phyloP scores from a whole-genome alignment of 2,113 vertebrate genomes.

The Protomyctophum bolini region DNA sequence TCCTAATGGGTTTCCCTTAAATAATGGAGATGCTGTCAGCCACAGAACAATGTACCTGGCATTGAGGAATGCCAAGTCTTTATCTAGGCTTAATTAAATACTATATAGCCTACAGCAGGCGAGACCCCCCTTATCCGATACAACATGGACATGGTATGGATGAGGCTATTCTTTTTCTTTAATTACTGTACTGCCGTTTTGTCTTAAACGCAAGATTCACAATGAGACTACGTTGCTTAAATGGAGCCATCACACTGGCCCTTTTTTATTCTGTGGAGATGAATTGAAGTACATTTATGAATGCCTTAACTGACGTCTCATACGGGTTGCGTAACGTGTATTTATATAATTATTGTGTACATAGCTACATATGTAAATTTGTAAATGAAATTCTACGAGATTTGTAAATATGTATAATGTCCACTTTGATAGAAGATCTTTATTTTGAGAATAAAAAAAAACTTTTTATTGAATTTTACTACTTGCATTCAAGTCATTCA shows the following conservation, averaged over 20 bases:
- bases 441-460: constrained; percentile 97
- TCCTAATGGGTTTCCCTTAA: constrained; percentile 60
- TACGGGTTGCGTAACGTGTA: constrained; percentile 88
- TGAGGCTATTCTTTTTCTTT: constrained; percentile 11
- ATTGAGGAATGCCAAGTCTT: constrained; percentile 51
- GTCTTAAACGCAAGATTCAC: constrained; percentile 56
- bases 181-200: constrained; percentile 48
- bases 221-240: constrained; percentile 29
- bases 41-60: constrained; percentile 66
- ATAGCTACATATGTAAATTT: constrained; percentile 83
- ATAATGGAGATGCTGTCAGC: constrained; percentile 56
- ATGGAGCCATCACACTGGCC: constrained; percentile 1
- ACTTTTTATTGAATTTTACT: constrained; percentile 75
- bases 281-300: constrained; percentile 23
- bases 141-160: constrained; percentile 28
- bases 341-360: constrained; percentile 95
- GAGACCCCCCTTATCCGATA: constrained; percentile 35
- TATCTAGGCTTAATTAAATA: constrained; percentile 57
- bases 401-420: constrained; percentile 92
- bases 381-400: constrained; percentile 89
- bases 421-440: constrained; percentile 86
- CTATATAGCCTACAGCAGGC: constrained; percentile 36
- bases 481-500: constrained; percentile 29
- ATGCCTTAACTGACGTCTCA: constrained; percentile 78
- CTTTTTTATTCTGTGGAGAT: not conserved